Evolutionary conservation across 2,888 invertebrate species (phyloP).

Genomic region (Bombyx huttoni): DNA sequence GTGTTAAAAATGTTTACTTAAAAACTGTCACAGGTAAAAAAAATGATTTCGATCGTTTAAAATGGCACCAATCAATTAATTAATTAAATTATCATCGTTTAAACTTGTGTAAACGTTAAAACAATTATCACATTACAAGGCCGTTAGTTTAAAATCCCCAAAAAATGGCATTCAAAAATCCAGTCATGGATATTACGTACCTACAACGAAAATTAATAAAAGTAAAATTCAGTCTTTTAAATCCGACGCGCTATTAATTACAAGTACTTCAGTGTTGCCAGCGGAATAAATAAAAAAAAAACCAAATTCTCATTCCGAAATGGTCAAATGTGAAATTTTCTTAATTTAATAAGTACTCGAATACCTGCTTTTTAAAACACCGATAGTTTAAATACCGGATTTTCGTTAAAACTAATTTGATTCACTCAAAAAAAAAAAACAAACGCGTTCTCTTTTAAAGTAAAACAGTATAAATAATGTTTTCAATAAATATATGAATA

Average conservation of each 20-base stretch:
- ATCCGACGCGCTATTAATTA: constrained; percentile 43
- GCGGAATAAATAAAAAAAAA: constrained; percentile 9
- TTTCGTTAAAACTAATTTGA: constrained; percentile 35
- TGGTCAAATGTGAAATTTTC: constrained; percentile 3
- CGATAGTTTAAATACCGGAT: constrained; percentile 44
- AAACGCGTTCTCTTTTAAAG: constrained; percentile 24
- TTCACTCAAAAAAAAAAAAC: constrained; percentile 37
- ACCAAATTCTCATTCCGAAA: constrained; percentile 1
- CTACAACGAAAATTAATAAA: constrained; percentile 41
- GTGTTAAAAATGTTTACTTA: constrained; percentile 5
- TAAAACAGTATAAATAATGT: constrained; percentile 40
- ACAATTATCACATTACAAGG: constrained; percentile 52
- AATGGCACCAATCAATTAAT: constrained; percentile 47
- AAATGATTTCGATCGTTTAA: constrained; percentile 13
- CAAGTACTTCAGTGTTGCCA: constrained; percentile 10
- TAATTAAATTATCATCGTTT: constrained; percentile 4
- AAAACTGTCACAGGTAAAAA: constrained; percentile 50
- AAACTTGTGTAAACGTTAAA: constrained; percentile 31
- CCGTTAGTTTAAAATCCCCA: constrained; percentile 24
- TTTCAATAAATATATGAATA: constrained; percentile 52
- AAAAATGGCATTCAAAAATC: constrained; percentile 41
- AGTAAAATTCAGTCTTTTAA: constrained; percentile 60
- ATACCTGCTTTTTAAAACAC: constrained; percentile 29
- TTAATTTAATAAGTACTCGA: constrained; percentile 8
- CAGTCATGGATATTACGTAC: constrained; percentile 41